Evolutionary conservation across 1,140 invertebrate species (phyloP).

Genomic region (Pemphigus obesinymphae): DNA sequence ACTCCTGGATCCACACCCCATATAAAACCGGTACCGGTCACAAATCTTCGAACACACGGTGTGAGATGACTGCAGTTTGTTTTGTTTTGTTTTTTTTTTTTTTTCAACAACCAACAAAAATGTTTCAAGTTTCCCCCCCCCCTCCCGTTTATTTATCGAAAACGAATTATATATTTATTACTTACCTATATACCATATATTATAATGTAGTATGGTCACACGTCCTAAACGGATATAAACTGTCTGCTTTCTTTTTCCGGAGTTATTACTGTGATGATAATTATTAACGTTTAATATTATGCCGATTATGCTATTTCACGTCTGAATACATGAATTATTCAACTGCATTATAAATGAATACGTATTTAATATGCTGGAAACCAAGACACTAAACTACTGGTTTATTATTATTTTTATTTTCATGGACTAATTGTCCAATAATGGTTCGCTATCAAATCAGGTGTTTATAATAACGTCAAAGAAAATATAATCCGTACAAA

Average conservation of each 20-base stretch:
- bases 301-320: background rate
- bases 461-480: background rate
- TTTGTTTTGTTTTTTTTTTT: too few relatives aligned
- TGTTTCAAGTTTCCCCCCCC: too few relatives aligned
- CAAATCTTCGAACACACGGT: too few relatives aligned
- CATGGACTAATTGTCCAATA: background rate
- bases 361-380: conserved; percentile 1
- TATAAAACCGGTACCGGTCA: too few relatives aligned
- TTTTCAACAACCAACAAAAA: background rate
- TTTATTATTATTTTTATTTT: background rate
- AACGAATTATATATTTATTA: background rate
- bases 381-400: background rate
- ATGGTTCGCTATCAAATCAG: background rate
- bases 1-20: too few relatives aligned
- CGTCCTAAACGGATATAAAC: background rate
- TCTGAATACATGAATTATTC: background rate
- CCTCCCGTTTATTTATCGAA: background rate
- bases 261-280: background rate
- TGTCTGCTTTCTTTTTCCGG: background rate
- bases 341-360: background rate
- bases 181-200: background rate
- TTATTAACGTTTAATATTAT: conserved; percentile 5
- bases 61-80: too few relatives aligned
- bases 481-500: background rate
- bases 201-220: too few relatives aligned